These are phyloP conservation scores for Bursaphelenchus okinawaensis DNA, from an alignment of 2,888 invertebrate genomes.

Conservation along the genomic window DNA sequence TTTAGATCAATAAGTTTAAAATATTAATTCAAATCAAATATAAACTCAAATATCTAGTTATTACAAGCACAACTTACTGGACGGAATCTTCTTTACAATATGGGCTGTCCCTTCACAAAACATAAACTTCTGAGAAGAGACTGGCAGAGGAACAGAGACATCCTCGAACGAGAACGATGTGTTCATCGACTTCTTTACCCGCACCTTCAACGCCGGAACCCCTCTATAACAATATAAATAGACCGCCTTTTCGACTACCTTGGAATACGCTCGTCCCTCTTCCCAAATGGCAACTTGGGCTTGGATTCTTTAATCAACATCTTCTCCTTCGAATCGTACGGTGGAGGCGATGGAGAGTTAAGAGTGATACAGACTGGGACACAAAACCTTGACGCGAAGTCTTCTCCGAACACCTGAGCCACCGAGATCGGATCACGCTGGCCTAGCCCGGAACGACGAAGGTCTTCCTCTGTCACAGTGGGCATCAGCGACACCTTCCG, in stretches of 20 bases:
- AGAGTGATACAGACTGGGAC: conserved; percentile 1
- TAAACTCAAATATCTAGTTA: no score
- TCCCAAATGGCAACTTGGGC: conserved; percentile 21
- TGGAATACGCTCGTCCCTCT: conserved; percentile 21
- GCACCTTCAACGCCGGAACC: conserved; percentile 31
- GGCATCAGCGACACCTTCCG: conserved; percentile 41
- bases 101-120: neutral
- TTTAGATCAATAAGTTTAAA: neutral
- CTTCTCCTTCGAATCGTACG: conserved; percentile 26
- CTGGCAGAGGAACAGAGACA: conserved; percentile 28
- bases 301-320: conserved; percentile 14
- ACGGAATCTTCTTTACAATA: neutral
- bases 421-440: conserved; percentile 30
- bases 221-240: conserved; percentile 17
- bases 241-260: neutral
- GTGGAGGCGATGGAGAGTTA: conserved; percentile 13
- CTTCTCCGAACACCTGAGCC: conserved; percentile 37
- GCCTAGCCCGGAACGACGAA: conserved; percentile 25
- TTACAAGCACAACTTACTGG: neutral
- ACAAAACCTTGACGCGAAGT: conserved; percentile 35
- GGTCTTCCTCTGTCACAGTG: conserved; percentile 34
- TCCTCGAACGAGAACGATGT: conserved; percentile 10
- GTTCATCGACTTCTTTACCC: conserved; percentile 14
- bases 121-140: conserved; percentile 21
- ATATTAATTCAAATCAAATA: neutral